Evolutionary conservation across 1,140 invertebrate species (phyloP).

Genomic region (Trichogramma pretiosum): DNA sequence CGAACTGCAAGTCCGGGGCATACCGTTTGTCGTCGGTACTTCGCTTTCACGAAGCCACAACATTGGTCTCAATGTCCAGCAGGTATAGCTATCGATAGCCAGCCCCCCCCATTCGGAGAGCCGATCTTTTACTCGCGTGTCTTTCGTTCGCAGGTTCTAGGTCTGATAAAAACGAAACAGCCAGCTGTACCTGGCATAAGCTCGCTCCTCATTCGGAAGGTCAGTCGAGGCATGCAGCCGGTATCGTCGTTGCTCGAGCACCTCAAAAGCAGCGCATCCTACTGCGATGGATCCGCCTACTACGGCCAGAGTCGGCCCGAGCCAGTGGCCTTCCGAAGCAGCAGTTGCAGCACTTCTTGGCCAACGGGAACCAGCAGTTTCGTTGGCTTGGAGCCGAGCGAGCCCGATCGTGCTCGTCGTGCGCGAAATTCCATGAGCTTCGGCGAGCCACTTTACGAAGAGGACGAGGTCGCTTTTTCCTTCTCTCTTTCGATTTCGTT

Average conservation of each 20-base stretch:
- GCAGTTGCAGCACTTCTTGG: not conserved
- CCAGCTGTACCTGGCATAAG: constrained; percentile 24
- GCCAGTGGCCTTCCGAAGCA: not conserved
- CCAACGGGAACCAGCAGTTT: not conserved
- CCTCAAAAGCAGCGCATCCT: no score
- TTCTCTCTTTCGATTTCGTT: not conserved
- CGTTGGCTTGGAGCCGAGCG: no score
- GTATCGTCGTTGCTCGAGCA: constrained; percentile 22
- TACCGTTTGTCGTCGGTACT: constrained; percentile 50
- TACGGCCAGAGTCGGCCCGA: no score
- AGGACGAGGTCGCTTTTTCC: constrained; percentile 16
- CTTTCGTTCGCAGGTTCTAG: constrained; percentile 34
- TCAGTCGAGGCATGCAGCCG: constrained; percentile 31
- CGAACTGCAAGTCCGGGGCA: constrained; percentile 42
- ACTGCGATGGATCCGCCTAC: no score
- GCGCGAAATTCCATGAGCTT: no score
- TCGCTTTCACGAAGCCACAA: constrained; percentile 48
- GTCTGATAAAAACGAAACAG: constrained; percentile 45
- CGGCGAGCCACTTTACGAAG: constrained; percentile 18
- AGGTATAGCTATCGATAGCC: constrained; percentile 33
- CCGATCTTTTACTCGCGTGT: not conserved
- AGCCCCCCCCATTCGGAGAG: not conserved
- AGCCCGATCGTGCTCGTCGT: no score
- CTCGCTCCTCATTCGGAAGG: constrained; percentile 29
- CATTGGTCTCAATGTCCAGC: constrained; percentile 50